Evolutionary conservation across 2,888 invertebrate genomes (phyloP), one percentile per base, ranked within the genome.

Genomic region (Galeopsomyia nigrocyanea): DNA sequence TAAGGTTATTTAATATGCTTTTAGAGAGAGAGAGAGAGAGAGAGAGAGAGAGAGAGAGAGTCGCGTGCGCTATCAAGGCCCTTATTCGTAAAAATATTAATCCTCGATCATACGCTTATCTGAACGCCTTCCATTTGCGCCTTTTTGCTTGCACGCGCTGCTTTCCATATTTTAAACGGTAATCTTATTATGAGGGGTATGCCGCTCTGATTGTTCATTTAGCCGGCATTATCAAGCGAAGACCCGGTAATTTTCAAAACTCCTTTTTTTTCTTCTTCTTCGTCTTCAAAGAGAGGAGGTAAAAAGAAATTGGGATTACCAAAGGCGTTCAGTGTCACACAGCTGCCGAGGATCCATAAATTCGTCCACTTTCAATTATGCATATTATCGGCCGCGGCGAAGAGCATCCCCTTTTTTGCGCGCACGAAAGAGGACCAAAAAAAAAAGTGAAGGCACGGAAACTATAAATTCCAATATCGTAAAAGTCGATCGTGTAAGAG

Each of bases 1-100:
- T 82, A 81, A 83, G 79, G 79, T 83, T 82, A 82, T 83, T 83
- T 82, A 83, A 82, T 83, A 81, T 78, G 81, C 81, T 82, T 82
- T 83, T 80, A 81, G 78, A 76, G 66, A 71, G 26, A 2, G 26
- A 26, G 26, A n/a, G n/a, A n/a, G n/a, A n/a, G n/a, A n/a, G n/a
- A n/a, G n/a, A n/a, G n/a, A n/a, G n/a, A n/a, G n/a, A n/a, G n/a
- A 81, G 78, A 76, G 66, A 71, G 26, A 2, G 26, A 26, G 26
- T 26, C 26, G 26, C 39, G 7, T 13, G 39, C 49, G 73, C 66
- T 76, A 77, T 78, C 77, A 69, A 57, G 69, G 76, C 79, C 79
- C 78, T 78, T 77, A 63, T 73, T 63, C 62, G 62, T 60, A 66
- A 67, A 69, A 64, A 55, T 67, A 77, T 78, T 77, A 72, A 53